phyloP scores from a whole-genome alignment of 2,113 vertebrate genomes.

The Chitala chitala region DNA sequence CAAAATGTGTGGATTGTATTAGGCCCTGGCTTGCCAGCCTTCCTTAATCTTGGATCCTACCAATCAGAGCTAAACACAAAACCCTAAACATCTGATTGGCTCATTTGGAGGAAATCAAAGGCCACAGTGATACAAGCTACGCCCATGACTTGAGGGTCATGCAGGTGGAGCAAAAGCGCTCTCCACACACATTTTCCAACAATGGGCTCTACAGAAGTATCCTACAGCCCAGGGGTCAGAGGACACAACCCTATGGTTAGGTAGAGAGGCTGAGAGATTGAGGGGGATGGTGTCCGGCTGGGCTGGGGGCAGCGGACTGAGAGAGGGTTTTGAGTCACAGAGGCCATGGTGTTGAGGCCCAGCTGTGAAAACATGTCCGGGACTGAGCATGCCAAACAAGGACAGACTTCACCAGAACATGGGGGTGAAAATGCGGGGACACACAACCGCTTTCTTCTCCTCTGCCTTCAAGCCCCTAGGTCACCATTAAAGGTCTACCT shows the following conservation, averaged over 20 bases:
- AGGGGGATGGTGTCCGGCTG: conserved; percentile 47
- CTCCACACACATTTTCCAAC: conserved; percentile 61
- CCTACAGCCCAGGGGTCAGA: conserved; percentile 49
- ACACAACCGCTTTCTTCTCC: conserved; percentile 54
- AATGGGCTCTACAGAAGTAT: conserved; percentile 58
- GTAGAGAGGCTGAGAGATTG: too few species aligned
- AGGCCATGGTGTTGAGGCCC: conserved; percentile 53
- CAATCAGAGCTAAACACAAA: conserved; percentile 57
- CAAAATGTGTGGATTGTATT: neutral
- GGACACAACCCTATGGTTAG: conserved; percentile 54
- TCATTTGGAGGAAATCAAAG: conserved; percentile 61
- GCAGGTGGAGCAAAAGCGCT: conserved; percentile 53
- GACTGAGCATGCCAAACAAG: conserved; percentile 49
- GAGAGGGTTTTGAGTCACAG: conserved; percentile 37
- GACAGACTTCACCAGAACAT: conserved; percentile 46
- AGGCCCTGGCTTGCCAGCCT: neutral
- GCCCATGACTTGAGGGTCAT: conserved; percentile 32
- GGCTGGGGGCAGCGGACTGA: conserved; percentile 32
- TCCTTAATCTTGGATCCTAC: conserved; percentile 40
- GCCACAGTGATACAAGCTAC: conserved; percentile 53
- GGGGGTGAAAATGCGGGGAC: conserved; percentile 31
- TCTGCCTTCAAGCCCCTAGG: neutral
- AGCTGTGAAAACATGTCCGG: conserved; percentile 64
- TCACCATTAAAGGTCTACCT: conserved; percentile 29
- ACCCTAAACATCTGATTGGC: conserved; percentile 60